Conservation (phyloP, 2,113 vertebrate species). For the Aptenodytes forsteri region DNA sequence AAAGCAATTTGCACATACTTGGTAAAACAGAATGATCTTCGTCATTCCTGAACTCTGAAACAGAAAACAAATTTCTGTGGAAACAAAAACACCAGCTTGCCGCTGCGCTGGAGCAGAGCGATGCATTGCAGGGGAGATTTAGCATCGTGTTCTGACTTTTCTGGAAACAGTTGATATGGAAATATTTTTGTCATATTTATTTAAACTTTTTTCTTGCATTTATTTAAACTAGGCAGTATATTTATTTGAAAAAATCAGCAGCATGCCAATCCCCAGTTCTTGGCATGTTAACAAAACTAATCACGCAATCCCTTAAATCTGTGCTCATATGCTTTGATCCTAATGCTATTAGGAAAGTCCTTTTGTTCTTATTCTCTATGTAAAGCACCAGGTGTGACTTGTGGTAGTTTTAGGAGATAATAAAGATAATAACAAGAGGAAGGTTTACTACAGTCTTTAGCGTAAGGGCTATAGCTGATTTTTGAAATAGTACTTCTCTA, state of each 20-base stretch:
- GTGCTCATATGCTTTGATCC: slow-evolving; percentile 5
- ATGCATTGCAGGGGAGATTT: neutral
- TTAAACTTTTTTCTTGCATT: slow-evolving; percentile 13
- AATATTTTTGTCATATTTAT: neutral
- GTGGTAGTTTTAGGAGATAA: neutral
- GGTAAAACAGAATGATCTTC: neutral
- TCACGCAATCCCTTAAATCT: neutral
- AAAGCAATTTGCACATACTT: neutral
- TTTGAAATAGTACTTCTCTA: neutral
- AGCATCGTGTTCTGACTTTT: neutral
- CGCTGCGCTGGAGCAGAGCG: neutral
- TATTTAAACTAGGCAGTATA: neutral
- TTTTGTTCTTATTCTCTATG: neutral
- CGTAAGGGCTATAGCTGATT: neutral
- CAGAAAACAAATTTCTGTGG: neutral
- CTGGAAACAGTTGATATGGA: neutral
- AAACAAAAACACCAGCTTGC: neutral
- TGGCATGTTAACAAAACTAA: neutral
- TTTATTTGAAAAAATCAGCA: slow-evolving; percentile 24
- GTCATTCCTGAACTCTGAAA: neutral
- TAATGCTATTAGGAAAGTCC: neutral
- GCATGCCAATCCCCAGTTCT: neutral
- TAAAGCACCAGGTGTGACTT: neutral
- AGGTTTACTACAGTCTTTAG: neutral
- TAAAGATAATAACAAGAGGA: neutral